Base-by-base conservation (phyloP, 1,140 invertebrate species). In the Caenorhabditis tropicalis region DNA sequence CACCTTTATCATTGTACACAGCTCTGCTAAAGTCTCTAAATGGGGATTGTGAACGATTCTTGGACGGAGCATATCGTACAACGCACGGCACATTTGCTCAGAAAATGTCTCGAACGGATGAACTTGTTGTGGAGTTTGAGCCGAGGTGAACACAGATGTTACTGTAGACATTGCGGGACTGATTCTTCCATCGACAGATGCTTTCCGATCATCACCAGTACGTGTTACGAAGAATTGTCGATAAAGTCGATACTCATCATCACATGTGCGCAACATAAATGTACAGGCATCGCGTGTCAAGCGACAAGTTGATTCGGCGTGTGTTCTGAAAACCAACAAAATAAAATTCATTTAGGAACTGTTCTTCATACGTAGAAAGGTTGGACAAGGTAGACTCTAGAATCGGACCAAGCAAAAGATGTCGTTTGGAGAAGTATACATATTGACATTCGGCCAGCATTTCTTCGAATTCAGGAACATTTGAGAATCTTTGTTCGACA, bases 11-110 rank as follows among this genome's bases (percentile, higher is more conserved):
- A 99, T 98, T 43, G 95, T 95, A 91, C 97, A 99, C 27, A 99
- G 94, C 92, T 99, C 98, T 0, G 97, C 95, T 16, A 99, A 92
- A 0, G 97, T 98, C 93, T 99, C 98, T 88, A 99, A 93, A 92
- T 99, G 97, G 91, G 97, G 96, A 74, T 99, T 96, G 90, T 98
- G 96, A 86, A 99, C 98, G 48, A 99, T 95, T 81, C 96, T 94
- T 1, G 98, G 97, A n/a, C 98, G 93, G 81, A 99, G 92, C 1
- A 94, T 94, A 90, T 99, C 97, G 90, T 99, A 99, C 9, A 99
- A 91, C 60, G 95, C 94, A 19, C 94, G 95, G 91, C 96, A 99
- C 0, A 99, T 91, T 0, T 94, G 94, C 87, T 96, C 95, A 31
- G 99, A 89, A 90, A 94, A 94, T n/a, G 91, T 89, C 87, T 92